phyloP scores from a whole-genome alignment of 2,113 vertebrate species.

The Coracopsis vasa region DNA sequence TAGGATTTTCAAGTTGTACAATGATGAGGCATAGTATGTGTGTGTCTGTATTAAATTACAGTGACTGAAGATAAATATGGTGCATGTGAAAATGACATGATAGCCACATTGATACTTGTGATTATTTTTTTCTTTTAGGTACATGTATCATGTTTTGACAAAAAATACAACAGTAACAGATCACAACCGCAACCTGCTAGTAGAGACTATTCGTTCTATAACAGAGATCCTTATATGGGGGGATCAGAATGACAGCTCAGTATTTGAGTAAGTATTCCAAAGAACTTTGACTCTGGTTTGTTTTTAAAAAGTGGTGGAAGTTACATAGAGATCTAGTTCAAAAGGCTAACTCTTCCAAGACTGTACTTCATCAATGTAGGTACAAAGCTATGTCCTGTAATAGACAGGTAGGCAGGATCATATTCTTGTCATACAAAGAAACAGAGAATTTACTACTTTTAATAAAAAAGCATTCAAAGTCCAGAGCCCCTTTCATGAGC shows the following conservation, averaged over 20 bases:
- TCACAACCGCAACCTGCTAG: conserved; percentile 93
- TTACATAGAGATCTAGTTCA: not conserved
- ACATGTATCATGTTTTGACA: conserved; percentile 94
- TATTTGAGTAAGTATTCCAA: conserved; percentile 89
- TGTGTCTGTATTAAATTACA: not conserved
- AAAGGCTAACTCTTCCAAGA: not conserved
- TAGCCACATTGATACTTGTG: not conserved
- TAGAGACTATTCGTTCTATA: conserved; percentile 97
- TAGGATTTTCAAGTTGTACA: not conserved
- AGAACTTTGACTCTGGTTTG: not conserved
- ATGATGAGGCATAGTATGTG: not conserved
- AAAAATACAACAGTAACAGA: conserved; percentile 99
- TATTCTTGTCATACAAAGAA: not conserved
- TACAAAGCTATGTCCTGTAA: not conserved
- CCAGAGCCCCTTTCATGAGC: not conserved
- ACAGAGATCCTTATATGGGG: conserved; percentile 99
- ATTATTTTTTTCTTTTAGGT: conserved; percentile 71
- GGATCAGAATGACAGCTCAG: conserved; percentile 98
- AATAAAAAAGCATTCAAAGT: not conserved
- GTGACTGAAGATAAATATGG: not conserved
- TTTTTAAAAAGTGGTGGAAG: not conserved
- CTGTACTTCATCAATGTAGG: not conserved
- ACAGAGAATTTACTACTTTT: not conserved
- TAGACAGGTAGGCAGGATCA: not conserved
- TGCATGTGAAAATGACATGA: not conserved